Percentiles rank a stretch among this genome's conserved stretches.
These are phyloP conservation scores for Cebus imitator DNA, from an alignment of 2,113 vertebrate species.

Conservation along the genomic window DNA sequence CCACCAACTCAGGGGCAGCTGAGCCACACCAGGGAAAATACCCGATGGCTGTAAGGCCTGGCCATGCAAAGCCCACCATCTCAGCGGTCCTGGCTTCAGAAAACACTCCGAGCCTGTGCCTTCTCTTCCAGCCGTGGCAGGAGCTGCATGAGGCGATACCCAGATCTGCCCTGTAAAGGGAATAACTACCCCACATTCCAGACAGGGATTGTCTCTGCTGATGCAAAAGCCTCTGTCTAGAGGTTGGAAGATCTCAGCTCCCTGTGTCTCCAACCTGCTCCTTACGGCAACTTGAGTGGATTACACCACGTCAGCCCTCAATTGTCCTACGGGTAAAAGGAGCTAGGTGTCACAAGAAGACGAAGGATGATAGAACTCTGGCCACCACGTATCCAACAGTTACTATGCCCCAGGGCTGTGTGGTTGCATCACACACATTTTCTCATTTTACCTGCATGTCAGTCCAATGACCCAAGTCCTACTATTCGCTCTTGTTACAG, in stretches of 20 bases:
- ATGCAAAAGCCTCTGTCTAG: background rate
- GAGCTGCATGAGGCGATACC: background rate
- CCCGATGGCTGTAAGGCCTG: background rate
- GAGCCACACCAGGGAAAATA: background rate
- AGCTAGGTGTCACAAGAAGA: background rate
- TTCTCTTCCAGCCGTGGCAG: background rate
- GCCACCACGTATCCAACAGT: too few species aligned
- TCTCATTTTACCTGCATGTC: background rate
- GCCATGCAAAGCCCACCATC: background rate
- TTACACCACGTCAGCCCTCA: background rate
- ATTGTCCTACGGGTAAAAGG: background rate
- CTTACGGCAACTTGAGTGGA: background rate
- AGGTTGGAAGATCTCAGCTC: background rate
- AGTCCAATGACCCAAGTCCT: rapidly evolving
- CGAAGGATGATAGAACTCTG: rapidly evolving
- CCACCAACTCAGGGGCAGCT: conserved; percentile 33
- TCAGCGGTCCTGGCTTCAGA: background rate
- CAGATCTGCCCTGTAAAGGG: background rate
- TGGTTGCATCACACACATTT: background rate
- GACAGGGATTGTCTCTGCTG: background rate
- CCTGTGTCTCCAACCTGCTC: background rate
- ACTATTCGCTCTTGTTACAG: rapidly evolving
- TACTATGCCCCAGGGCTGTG: rapidly evolving
- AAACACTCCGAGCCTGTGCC: background rate
- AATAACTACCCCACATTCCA: conserved; percentile 28